Base-by-base conservation (phyloP, 2,113 vertebrate genomes). In the Hassar affinis region DNA sequence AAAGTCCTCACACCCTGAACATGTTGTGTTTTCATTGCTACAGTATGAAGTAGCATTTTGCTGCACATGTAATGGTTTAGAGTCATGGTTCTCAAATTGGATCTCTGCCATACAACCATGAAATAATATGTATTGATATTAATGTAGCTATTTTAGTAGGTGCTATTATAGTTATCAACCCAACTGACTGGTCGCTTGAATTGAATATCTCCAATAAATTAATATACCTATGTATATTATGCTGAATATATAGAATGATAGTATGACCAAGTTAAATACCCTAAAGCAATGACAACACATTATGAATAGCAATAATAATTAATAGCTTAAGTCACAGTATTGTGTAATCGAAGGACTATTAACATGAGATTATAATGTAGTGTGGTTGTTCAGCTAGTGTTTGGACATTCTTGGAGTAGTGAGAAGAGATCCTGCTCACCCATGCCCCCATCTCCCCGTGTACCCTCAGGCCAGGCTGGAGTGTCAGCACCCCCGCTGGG, bases 351-450 rank as follows among this genome's bases (percentile, higher is more conserved):
- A 56, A 42, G 30, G 45, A 77, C 15, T 27, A 18, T 47, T 51
- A 56, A 20, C 30, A 49, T 27, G 18, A 54, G 18, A 42, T 35
- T 66, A 33, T 75, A 62, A 4, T 57, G 61, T 51, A 18, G 38
- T 17, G 89, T 91, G 91, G 89, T 91, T 92, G 90, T 92, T 91
- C 87, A 88, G 88, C 89, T 88, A 92, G 91, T 93, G 92, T 91
- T 93, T 89, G 90, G 91, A 91, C 86, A 85, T 91, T 89, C 90
- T 89, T 89, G 38, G 88, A 78, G 87, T 80, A 66, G 52, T 77
- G 82, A 80, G 85, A 87, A 82, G 86, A 90, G 83, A 88, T 47
- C 90, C 87, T 92, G 5, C 84, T 83, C 85, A 84, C 52, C 59
- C 81, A 86, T 87, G 86, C 92, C 93, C 85, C 80, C 74, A 87